Evolutionary conservation across 2,888 invertebrate genomes (phyloP), one percentile per base, ranked within the genome.

Genomic region (Pseudoips prasinana): DNA sequence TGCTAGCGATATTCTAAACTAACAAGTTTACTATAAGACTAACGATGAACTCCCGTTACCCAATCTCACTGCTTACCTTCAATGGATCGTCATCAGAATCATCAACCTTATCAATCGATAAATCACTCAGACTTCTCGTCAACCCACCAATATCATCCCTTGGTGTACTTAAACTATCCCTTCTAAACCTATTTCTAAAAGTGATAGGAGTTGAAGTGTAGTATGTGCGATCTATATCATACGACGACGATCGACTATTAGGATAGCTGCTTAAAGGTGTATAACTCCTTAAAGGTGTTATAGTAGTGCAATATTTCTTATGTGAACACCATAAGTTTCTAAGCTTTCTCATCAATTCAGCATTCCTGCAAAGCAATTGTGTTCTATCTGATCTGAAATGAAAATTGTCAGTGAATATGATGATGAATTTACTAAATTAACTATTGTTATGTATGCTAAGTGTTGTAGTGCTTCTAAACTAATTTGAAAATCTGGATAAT

Each of bases 311-410:
- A 69, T 89, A 88, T 57, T 91, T 90, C 72, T 91, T 91, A 82
- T 91, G 90, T 69, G 90, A 90, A 66, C 81, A 87, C 91, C 92
- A 92, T 45, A 92, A 73, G 54, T 84, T 89, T 67, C 90, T 87
- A 57, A 92, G 87, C 73, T 91, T 91, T 73, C 87, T 84, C 88
- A 91, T 90, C 65, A 92, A 85, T 60, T 91, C 90, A 60, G 82
- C 79, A 74, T 92, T 92, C 73, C 91, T 90, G 75, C 83, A 87
- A 80, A 89, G 90, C 81, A 92, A 87, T 70, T 89, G 90, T 68
- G 84, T 75, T 75, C 81, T 90, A 64, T 92, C 91, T 77, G 80
- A 76, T 91, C 92, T 92, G 90, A 75, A 90, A 59, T 64, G 56
- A 82, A 80, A 46, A 51, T 25, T 17, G 42, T 39, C 49, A 29